Evolutionary conservation across 2,797 vertebrate species (phyloP).

Genomic region (Thalassophryne amazonica): DNA sequence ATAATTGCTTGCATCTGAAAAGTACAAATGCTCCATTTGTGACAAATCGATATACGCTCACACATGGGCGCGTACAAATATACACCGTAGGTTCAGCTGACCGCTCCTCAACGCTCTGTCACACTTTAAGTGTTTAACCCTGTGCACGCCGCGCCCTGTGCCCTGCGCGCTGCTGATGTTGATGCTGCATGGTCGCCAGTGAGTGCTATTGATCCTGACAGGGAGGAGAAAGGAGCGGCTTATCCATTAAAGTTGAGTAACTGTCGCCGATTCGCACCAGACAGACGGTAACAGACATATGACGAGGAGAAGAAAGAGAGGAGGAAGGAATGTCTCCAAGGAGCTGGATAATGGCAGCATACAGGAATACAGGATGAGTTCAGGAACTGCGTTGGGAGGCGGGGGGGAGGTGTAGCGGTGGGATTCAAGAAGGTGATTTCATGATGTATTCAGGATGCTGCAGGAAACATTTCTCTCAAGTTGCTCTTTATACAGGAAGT

Average conservation of each 20-base stretch:
- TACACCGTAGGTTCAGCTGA: conserved; percentile 16
- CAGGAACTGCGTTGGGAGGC: no score
- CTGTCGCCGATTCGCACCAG: conserved; percentile 21
- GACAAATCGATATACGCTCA: neutral
- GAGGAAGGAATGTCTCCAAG: neutral
- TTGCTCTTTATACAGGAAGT: no score
- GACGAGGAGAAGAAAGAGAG: conserved; percentile 8
- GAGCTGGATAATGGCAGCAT: neutral
- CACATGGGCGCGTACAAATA: conserved; percentile 8
- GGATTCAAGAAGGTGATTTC: no score
- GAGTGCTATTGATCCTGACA: conserved; percentile 54
- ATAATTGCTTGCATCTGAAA: neutral
- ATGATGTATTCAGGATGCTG: no score
- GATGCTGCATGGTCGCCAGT: conserved; percentile 8
- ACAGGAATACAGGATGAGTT: neutral
- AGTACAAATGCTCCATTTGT: neutral
- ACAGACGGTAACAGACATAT: conserved; percentile 6
- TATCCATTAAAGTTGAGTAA: conserved; percentile 52
- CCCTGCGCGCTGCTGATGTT: neutral
- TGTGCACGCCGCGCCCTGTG: neutral
- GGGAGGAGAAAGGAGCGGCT: conserved; percentile 21
- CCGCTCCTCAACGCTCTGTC: conserved; percentile 25
- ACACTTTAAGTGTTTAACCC: conserved; percentile 46
- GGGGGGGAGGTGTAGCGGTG: no score
- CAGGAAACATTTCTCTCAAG: no score